phyloP scores from a whole-genome alignment of 2,113 vertebrate species.

The Eretmodus cyanostictus region DNA sequence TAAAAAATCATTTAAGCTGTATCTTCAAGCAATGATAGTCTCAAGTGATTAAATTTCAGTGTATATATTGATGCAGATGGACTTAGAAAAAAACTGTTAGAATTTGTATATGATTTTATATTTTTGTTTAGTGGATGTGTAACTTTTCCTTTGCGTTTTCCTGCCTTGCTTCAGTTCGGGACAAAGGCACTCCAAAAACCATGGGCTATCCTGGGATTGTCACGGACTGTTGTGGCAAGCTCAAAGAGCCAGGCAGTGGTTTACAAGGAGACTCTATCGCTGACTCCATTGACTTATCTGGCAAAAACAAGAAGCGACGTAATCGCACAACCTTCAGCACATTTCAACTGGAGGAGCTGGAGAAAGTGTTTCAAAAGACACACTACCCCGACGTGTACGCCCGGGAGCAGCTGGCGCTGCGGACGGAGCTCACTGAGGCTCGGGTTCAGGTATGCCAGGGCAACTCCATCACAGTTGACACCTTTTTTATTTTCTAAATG shows the following conservation, averaged over 20 bases:
- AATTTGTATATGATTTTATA: background rate
- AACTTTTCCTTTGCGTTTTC: background rate
- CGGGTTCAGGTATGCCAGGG: conserved; percentile 80
- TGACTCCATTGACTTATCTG: conserved; percentile 74
- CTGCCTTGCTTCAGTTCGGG: conserved; percentile 61
- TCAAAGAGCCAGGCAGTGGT: conserved; percentile 53
- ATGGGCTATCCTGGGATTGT: conserved; percentile 72
- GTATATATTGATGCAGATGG: background rate
- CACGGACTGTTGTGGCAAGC: conserved; percentile 68
- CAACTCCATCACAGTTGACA: background rate
- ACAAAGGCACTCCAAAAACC: conserved; percentile 73
- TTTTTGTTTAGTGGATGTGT: background rate
- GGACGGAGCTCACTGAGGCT: conserved; percentile 87
- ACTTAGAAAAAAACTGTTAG: background rate
- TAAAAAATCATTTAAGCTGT: background rate
- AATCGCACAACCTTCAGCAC: conserved; percentile 94
- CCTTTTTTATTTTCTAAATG: background rate
- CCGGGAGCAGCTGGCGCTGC: conserved; percentile 86
- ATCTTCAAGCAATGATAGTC: background rate
- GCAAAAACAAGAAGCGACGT: conserved; percentile 87
- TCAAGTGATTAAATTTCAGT: background rate
- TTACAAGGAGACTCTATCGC: conserved; percentile 68
- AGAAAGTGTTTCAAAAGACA: conserved; percentile 93
- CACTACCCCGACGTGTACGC: conserved; percentile 91
- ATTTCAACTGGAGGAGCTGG: conserved; percentile 90